Conservation (phyloP, 2,888 invertebrate species). For the Pristionchus exspectatus region DNA sequence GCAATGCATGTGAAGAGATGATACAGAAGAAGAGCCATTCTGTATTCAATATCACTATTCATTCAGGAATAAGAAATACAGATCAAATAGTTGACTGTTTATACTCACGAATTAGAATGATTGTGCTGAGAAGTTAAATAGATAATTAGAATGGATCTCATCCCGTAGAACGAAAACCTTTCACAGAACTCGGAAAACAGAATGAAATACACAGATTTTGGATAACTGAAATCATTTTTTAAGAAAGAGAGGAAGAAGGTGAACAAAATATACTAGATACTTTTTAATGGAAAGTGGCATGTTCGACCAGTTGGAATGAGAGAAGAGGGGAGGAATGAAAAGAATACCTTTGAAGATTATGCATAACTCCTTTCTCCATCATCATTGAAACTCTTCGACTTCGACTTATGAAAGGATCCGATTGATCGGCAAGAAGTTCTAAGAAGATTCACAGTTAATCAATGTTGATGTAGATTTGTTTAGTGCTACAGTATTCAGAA, state of each 20-base stretch:
- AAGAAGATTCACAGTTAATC: background rate
- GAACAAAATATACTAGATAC: background rate
- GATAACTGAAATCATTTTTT: constrained; percentile 61
- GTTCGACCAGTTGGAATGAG: background rate
- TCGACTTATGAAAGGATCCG: constrained; percentile 26
- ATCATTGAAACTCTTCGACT: constrained; percentile 55
- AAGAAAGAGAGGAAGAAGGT: background rate
- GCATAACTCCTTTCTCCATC: constrained; percentile 52
- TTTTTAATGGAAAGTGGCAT: background rate
- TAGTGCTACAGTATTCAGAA: background rate
- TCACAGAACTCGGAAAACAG: constrained; percentile 98
- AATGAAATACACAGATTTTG: constrained; percentile 88
- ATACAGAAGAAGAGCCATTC: constrained; percentile 90
- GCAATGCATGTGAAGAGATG: constrained; percentile 93
- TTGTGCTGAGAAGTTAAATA: constrained; percentile 76
- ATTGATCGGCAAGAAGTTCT: constrained; percentile 40
- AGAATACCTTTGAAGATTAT: constrained; percentile 44
- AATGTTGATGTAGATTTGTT: background rate
- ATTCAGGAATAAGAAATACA: constrained; percentile 70
- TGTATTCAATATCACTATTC: constrained; percentile 78
- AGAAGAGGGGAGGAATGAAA: background rate
- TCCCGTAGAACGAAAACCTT: constrained; percentile 79
- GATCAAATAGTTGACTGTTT: background rate
- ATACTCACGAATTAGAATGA: constrained; percentile 62
- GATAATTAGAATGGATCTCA: constrained; percentile 77